Evolutionary conservation across 2,797 vertebrate species (phyloP).

Genomic region (Clamator glandarius): DNA sequence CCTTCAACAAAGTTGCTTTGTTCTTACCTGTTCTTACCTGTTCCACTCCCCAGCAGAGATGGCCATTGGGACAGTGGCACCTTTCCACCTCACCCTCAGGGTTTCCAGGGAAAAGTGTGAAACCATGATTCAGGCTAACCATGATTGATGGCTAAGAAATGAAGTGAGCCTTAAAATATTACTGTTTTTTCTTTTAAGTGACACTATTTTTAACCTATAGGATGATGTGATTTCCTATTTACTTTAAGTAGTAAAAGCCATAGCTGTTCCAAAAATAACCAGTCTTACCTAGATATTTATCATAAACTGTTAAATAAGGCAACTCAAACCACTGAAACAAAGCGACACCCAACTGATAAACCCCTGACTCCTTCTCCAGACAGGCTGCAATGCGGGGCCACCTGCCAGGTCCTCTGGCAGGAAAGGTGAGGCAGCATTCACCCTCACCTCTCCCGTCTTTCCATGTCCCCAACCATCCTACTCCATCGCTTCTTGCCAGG

Average conservation of each 20-base stretch:
- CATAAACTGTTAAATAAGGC: neutral
- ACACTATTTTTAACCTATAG: rapidly evolving
- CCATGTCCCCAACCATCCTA: neutral
- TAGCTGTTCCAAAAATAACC: neutral
- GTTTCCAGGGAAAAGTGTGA: neutral
- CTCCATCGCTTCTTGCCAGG: neutral
- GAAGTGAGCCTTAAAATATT: neutral
- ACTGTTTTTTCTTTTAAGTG: neutral
- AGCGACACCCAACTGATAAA: neutral
- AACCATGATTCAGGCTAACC: neutral
- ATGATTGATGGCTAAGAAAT: neutral
- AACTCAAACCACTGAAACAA: neutral
- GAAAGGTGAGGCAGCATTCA: rapidly evolving
- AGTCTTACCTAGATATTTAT: rapidly evolving
- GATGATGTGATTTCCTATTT: neutral
- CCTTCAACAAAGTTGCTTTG: neutral
- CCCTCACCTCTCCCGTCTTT: rapidly evolving
- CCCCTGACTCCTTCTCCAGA: neutral
- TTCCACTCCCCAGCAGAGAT: neutral
- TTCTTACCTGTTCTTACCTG: neutral
- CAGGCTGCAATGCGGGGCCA: neutral
- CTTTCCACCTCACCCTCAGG: neutral
- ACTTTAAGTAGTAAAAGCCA: neutral
- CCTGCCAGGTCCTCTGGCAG: neutral
- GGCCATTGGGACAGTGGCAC: neutral